Evolutionary conservation across 2,888 invertebrate species (phyloP).

Genomic region (Serripes groenlandicus): DNA sequence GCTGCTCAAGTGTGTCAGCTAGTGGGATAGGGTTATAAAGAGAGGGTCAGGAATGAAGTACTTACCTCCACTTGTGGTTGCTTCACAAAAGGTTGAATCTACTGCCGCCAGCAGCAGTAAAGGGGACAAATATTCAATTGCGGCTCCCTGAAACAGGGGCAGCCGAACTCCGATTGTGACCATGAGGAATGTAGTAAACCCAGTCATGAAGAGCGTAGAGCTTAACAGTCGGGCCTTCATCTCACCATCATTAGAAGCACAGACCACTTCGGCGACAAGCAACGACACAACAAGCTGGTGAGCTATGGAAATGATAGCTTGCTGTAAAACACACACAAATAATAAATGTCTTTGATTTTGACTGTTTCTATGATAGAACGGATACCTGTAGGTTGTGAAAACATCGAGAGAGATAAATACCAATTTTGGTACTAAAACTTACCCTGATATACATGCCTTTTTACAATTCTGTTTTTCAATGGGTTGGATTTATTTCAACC

Average conservation of each 20-base stretch:
- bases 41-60: background rate
- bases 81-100: slow-evolving; percentile 65
- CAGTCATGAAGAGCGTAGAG: slow-evolving; percentile 76
- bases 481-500: too few relatives aligned
- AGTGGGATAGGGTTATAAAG: too few relatives aligned
- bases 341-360: too few relatives aligned
- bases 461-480: too few relatives aligned
- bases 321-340: slow-evolving; percentile 60
- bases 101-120: slow-evolving; percentile 73
- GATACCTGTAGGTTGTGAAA: too few relatives aligned
- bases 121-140: slow-evolving; percentile 76
- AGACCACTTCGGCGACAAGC: slow-evolving; percentile 74
- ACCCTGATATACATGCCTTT: too few relatives aligned
- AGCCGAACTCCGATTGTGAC: slow-evolving; percentile 74
- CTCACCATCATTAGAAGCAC: slow-evolving; percentile 71
- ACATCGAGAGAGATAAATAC: too few relatives aligned
- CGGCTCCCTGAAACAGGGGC: slow-evolving; percentile 77
- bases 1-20: background rate
- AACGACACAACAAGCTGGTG: slow-evolving; percentile 70
- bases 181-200: slow-evolving; percentile 74
- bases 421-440: too few relatives aligned
- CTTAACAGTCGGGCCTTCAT: slow-evolving; percentile 73
- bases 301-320: slow-evolving; percentile 72
- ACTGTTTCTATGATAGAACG: too few relatives aligned
- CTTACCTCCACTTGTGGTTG: slow-evolving; percentile 15